Evolutionary conservation across 2,888 invertebrate genomes (phyloP).

Genomic region (Gymnoscelis rufifasciata): DNA sequence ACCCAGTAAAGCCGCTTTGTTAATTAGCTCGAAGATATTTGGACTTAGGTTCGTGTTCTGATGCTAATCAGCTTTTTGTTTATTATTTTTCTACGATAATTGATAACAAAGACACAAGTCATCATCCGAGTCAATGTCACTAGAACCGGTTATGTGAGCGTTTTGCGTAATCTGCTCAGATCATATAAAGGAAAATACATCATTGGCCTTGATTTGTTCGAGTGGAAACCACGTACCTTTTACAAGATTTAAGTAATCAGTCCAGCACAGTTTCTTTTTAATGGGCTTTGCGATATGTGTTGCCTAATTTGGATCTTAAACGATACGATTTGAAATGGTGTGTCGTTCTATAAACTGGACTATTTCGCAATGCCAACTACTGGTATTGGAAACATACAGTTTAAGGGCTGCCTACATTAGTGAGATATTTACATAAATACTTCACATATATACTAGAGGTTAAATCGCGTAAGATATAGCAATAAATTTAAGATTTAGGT

Average conservation of each 20-base stretch:
- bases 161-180: constrained; percentile 27
- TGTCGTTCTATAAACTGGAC: constrained; percentile 18
- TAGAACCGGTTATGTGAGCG: constrained; percentile 33
- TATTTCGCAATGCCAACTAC: constrained; percentile 18
- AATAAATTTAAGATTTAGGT: too few relatives aligned
- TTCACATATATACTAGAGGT: too few relatives aligned
- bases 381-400: constrained; percentile 4
- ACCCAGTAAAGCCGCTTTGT: too few relatives aligned
- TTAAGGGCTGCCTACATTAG: constrained; percentile 24
- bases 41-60: constrained; percentile 25
- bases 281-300: constrained; percentile 10
- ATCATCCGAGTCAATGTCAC: constrained; percentile 32
- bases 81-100: too few relatives aligned
- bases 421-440: background rate
- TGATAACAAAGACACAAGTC: constrained; percentile 23
- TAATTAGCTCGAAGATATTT: too few relatives aligned
- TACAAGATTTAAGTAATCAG: constrained; percentile 18
- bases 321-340: background rate
- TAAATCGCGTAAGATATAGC: too few relatives aligned
- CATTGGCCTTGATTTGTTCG: constrained; percentile 29
- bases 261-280: constrained; percentile 9
- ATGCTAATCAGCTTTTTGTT: background rate
- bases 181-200: constrained; percentile 24
- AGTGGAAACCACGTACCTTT: constrained; percentile 23
- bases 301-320: constrained; percentile 2